These are phyloP conservation scores for Nibea coibor DNA, from an alignment of 2,113 vertebrate genomes.

Conservation along the genomic window DNA sequence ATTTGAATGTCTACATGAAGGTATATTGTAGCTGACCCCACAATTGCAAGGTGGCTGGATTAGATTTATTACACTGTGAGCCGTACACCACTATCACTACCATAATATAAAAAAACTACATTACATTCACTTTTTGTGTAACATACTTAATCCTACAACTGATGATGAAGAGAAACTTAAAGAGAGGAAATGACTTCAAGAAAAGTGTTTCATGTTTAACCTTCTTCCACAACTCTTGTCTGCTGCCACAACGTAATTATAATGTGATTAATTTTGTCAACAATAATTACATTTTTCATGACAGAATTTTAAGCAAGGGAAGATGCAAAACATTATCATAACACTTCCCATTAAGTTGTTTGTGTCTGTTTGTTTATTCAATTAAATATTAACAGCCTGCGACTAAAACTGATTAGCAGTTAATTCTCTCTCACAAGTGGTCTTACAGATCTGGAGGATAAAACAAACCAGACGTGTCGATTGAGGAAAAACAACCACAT, in stretches of 20 bases:
- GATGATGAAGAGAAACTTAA: constrained; percentile 2
- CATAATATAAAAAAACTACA: not conserved
- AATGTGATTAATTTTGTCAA: constrained; percentile 77
- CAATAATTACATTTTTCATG: constrained; percentile 78
- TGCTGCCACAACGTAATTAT: constrained; percentile 62
- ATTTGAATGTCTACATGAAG: not conserved
- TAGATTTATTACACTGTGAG: not conserved
- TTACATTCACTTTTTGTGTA: not conserved
- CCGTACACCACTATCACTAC: not conserved
- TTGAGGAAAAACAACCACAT: constrained; percentile 39
- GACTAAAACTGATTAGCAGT: constrained; percentile 75
- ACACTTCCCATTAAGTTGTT: constrained; percentile 78
- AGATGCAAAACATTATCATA: constrained; percentile 75
- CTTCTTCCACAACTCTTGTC: constrained; percentile 49
- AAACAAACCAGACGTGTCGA: constrained; percentile 54
- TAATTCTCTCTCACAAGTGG: constrained; percentile 68
- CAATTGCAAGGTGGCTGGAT: not conserved
- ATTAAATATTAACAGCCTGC: constrained; percentile 81
- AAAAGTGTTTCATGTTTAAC: constrained; percentile 38
- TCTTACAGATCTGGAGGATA: constrained; percentile 67
- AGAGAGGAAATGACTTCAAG: constrained; percentile 12
- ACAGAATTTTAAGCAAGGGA: constrained; percentile 75
- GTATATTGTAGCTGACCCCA: not conserved
- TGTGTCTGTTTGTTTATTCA: constrained; percentile 79
- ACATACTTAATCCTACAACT: not conserved